Conservation (phyloP, 1,140 invertebrate genomes). For the Elysia chlorotica region DNA sequence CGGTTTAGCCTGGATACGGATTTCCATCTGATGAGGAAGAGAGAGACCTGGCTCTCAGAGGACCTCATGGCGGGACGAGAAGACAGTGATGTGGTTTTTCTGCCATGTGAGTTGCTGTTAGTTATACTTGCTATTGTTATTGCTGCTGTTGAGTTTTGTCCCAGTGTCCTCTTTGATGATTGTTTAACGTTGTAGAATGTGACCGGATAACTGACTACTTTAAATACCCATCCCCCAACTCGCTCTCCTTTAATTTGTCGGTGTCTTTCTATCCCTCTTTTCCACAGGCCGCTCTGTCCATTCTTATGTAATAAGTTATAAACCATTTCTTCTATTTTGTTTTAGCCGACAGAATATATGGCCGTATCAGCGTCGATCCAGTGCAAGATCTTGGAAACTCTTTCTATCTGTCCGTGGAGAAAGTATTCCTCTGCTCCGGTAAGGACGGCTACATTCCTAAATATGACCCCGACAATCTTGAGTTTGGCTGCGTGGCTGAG, state of each 20-base stretch:
- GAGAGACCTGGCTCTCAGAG: conserved; percentile 56
- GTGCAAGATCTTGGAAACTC: conserved; percentile 53
- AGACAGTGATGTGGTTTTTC: conserved; percentile 46
- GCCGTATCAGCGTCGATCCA: conserved; percentile 59
- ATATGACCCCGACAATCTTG: conserved; percentile 56
- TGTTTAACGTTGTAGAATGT: too few relatives aligned
- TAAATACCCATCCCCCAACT: too few relatives aligned
- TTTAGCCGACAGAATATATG: conserved; percentile 60
- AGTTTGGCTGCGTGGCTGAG: conserved; percentile 61
- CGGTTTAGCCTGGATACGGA: conserved; percentile 58
- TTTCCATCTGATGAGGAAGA: conserved; percentile 54
- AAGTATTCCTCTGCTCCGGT: conserved; percentile 63
- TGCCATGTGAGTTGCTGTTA: conserved; percentile 39
- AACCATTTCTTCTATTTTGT: conserved; percentile 7
- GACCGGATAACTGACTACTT: too few relatives aligned
- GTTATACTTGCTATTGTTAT: too few relatives aligned
- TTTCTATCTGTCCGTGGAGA: conserved; percentile 57
- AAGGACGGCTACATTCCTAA: conserved; percentile 63
- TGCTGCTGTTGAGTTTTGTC: too few relatives aligned
- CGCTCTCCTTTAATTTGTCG: too few relatives aligned
- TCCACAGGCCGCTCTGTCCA: too few relatives aligned
- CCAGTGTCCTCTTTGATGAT: too few relatives aligned
- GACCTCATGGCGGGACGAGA: conserved; percentile 40
- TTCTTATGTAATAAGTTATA: too few relatives aligned
- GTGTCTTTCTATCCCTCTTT: too few relatives aligned